Evolutionary conservation across 2,113 vertebrate genomes (phyloP).

Genomic region (Xenotilapia longispinis): DNA sequence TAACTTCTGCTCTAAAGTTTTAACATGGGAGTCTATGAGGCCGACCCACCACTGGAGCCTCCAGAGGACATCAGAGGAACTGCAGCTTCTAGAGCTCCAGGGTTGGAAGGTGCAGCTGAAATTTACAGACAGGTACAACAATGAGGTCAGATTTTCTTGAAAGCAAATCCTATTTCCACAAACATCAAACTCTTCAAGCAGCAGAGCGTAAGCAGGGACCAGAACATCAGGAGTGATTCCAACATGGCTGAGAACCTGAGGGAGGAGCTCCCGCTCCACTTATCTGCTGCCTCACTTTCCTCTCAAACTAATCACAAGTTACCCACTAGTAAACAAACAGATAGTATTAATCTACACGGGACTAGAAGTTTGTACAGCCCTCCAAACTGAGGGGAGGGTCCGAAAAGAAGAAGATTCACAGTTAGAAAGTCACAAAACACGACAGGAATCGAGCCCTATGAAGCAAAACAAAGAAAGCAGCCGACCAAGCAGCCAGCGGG

Average conservation of each 20-base stretch:
- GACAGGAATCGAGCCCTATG: conserved; percentile 35
- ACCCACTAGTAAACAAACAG: not conserved
- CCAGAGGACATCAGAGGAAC: not conserved
- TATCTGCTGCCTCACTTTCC: not conserved
- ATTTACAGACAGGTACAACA: not conserved
- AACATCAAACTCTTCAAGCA: not conserved
- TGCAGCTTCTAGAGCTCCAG: not conserved
- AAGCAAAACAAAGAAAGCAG: conserved; percentile 18
- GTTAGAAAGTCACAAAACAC: conserved; percentile 34
- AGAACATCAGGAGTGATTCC: not conserved
- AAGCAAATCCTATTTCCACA: not conserved
- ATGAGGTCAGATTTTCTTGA: not conserved
- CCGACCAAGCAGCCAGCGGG: not conserved
- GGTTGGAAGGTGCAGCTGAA: not conserved
- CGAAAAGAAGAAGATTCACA: not conserved
- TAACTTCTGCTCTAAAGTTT: not conserved
- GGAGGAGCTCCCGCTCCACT: not conserved
- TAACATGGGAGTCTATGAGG: not conserved
- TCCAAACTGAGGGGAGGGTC: not conserved
- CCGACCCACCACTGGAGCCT: not conserved
- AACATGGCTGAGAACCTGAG: not conserved
- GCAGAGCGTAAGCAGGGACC: not conserved
- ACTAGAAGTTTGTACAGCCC: not conserved
- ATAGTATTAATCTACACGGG: not conserved
- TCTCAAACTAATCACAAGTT: not conserved